phyloP scores from a whole-genome alignment of 2,797 vertebrate species.

The Cephalopachus bancanus region DNA sequence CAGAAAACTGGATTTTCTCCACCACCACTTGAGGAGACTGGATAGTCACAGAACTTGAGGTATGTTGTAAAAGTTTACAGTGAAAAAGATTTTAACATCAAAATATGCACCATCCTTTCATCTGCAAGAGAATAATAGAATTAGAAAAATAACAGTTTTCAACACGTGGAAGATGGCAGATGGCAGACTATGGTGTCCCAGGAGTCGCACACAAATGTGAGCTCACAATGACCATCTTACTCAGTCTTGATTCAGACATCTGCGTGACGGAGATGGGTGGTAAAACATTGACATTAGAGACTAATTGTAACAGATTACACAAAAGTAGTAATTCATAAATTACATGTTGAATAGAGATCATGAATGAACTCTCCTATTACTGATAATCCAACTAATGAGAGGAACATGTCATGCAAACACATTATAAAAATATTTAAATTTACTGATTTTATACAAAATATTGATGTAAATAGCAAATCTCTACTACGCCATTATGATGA shows the following conservation, averaged over 20 bases:
- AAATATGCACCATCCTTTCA: accelerated
- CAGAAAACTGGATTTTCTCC: neutral
- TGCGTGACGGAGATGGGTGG: neutral
- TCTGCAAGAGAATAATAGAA: neutral
- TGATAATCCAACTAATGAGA: neutral
- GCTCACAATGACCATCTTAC: neutral
- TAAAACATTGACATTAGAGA: neutral
- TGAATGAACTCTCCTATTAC: neutral
- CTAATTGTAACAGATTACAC: neutral
- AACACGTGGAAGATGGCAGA: neutral
- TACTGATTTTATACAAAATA: neutral
- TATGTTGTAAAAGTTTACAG: accelerated
- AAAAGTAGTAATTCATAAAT: neutral
- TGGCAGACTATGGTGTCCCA: neutral
- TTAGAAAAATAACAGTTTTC: neutral
- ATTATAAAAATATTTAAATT: neutral
- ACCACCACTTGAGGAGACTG: neutral
- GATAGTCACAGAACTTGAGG: accelerated
- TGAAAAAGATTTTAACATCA: neutral
- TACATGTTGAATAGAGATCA: neutral
- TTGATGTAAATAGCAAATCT: too few species aligned
- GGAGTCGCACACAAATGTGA: neutral
- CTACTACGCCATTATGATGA: neutral
- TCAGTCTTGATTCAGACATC: neutral
- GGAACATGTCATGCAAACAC: neutral